Evolutionary conservation across 2,888 invertebrate species (phyloP), one percentile per base, ranked within the genome.

Genomic region (Andrena chrysosceles): DNA sequence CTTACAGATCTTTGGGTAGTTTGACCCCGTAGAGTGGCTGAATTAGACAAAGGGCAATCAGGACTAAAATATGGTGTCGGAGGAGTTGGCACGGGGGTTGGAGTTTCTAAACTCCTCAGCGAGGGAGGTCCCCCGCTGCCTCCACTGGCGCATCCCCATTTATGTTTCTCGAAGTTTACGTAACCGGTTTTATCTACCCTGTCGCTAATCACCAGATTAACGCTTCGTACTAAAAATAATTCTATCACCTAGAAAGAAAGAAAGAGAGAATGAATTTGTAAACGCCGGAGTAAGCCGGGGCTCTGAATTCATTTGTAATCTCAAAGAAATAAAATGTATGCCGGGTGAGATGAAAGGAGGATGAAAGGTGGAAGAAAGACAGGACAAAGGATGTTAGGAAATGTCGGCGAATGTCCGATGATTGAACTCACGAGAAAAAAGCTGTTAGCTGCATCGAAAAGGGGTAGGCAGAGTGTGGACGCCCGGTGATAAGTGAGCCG

Each of bases 151-250:
- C 89, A 92, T 83, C 91, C 92, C 93, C 94, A 93, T 94, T 92
- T 93, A 88, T 83, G 89, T 71, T 91, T 91, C 72, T 89, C 90
- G 48, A 87, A 90, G 87, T 90, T 90, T 80, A 86, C 86, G 64
- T 89, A 90, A 72, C 89, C 89, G 31, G 88, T 80, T 82, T 91
- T 92, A 42, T 92, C 90, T 74, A 91, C 90, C 83, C 93, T 91
- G 89, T 95, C 95, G 86, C 95, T 95, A 83, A 96, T 94, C 88
- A 96, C 95, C 93, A 96, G 95, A 60, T 95, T 95, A 87, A 96
- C 96, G 68, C 95, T 95, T 70, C 95, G 94, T 54, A 95, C 95
- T 85, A 96, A 94, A 93, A 96, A 96, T 84, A 95, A 94, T 91
- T 96, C 96, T 86, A 96, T 95, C 73, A 93, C 94, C 96, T 96